Conservation (phyloP, 2,797 vertebrate genomes). For the Ctenopoma kingsleyae region DNA sequence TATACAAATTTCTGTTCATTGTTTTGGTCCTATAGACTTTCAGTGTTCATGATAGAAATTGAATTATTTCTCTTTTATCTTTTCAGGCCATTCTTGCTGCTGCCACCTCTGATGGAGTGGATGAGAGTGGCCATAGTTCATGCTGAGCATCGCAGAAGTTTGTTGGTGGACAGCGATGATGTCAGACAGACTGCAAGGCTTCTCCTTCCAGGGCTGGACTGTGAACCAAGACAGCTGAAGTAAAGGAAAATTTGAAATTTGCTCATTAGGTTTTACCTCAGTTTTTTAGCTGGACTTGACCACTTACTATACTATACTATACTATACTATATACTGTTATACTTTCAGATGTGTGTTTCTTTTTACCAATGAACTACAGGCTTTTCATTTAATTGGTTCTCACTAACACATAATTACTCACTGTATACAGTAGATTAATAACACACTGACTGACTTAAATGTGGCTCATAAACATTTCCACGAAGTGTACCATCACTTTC, state of each 20-base stretch:
- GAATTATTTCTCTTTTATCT: background rate
- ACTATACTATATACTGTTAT: too few relatives aligned
- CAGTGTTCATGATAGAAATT: background rate
- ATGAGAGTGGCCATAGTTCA: conserved; percentile 97
- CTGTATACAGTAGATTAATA: conserved; percentile 12
- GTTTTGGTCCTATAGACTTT: too few relatives aligned
- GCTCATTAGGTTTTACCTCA: background rate
- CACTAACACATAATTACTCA: conserved; percentile 19
- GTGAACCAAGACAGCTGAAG: conserved; percentile 96
- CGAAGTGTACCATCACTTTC: conserved; percentile 22
- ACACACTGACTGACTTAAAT: background rate
- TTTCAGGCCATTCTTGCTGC: conserved; percentile 93
- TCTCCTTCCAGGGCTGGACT: conserved; percentile 95
- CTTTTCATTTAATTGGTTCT: conserved; percentile 23
- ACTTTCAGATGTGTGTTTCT: background rate
- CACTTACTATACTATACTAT: too few relatives aligned
- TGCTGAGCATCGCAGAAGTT: conserved; percentile 94
- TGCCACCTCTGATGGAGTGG: conserved; percentile 98
- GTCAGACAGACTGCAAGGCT: conserved; percentile 94
- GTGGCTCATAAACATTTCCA: conserved; percentile 30
- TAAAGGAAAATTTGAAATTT: conserved; percentile 77
- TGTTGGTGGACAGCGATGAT: conserved; percentile 95
- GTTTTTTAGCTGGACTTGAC: background rate
- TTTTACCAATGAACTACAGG: background rate
- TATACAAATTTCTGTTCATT: background rate